Evolutionary conservation across 2,888 invertebrate species (phyloP), one percentile per base, ranked within the genome.

Genomic region (Hesperia comma): DNA sequence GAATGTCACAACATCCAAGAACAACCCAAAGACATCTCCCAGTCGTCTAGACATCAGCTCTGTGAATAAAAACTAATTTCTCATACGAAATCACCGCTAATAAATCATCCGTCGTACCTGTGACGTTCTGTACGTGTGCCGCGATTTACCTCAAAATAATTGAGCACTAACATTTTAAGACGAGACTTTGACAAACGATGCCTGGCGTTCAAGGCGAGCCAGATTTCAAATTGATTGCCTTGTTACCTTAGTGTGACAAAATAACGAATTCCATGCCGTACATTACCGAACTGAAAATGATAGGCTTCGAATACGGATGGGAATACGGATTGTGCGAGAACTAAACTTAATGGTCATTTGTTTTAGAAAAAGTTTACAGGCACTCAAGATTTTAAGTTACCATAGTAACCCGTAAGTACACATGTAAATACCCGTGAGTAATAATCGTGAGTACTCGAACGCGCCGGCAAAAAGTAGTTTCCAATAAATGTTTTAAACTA

Each of bases 121-220:
- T 53, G 60, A 66, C 66, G 40, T 54, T 66, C 43, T 66, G 60
- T 58, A 64, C 64, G 58, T 53, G 53, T 58, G 58, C 57, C 10
- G 41, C 64, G 64, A 64, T 64, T 64, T 66, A 66, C 66, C 66
- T 60, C 66, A 60, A 66, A 66, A 66, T 66, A 66, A 60, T 66
- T 60, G 66, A 66, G 66, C 60, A 66, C 60, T 66, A 66, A 60
- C 66, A 54, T 66, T 60, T 66, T 66, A 54, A 54, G 60, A 60
- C 60, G n/a, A 60, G 60, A 66, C 66, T 66, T 66, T 66, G 66
- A 66, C 66, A 66, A 66, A 66, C 54, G 58, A 66, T 54, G 66
- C 51, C 66, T 66, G 60, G 43, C 54, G 58, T 43, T 21, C 57
- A 53, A 64, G 64, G 58, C 58, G 64, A 37, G 43, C 53, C 43